phyloP scores from a whole-genome alignment of 2,113 vertebrate species.

The Sciurus niger region DNA sequence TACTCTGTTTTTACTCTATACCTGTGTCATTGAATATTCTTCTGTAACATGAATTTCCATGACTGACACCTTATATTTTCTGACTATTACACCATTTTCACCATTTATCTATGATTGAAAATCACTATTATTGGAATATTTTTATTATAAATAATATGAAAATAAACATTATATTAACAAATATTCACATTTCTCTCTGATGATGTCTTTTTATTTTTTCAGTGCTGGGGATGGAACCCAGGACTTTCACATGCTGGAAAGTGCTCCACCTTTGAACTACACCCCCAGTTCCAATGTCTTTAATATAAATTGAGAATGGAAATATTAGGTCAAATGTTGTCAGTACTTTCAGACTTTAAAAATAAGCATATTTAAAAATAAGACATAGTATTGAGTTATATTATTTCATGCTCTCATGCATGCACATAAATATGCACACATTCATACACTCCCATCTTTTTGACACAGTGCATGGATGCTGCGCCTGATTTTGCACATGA shows the following conservation, averaged over 20 bases:
- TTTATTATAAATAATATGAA: neutral
- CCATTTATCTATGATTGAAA: neutral
- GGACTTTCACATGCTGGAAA: rapidly evolving
- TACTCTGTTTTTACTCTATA: neutral
- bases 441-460: neutral
- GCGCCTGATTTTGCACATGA: neutral
- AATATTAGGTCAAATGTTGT: neutral
- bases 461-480: neutral
- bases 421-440: rapidly evolving
- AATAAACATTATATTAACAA: neutral
- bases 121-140: neutral
- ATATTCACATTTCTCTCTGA: neutral
- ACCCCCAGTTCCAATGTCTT: neutral
- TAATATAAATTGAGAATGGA: neutral
- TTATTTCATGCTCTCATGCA: neutral
- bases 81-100: neutral
- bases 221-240: neutral
- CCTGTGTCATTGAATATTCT: neutral
- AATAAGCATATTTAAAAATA: neutral
- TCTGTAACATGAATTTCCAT: neutral
- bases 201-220: neutral
- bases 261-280: neutral
- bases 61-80: neutral
- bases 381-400: neutral
- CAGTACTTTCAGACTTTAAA: neutral